A percentile compares a stretch with the other conserved stretches of the same genome.
Conservation (phyloP, 1,140 invertebrate genomes). For the Atta texana region DNA sequence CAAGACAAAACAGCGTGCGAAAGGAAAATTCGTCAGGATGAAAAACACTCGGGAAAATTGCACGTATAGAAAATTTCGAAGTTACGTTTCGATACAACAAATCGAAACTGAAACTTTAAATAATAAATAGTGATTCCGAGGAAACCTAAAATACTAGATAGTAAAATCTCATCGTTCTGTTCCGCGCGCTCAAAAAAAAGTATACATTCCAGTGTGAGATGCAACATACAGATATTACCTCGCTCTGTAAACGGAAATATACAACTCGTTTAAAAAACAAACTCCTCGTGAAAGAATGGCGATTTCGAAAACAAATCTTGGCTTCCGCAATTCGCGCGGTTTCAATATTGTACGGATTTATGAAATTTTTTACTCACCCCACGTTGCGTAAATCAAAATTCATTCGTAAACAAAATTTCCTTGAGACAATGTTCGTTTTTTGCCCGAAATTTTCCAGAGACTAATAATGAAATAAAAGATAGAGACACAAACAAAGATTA, state of each 20-base stretch:
- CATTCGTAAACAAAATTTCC: neutral
- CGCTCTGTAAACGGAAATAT: neutral
- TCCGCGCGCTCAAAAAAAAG: neutral
- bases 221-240: neutral
- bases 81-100: no score
- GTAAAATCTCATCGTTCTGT: neutral
- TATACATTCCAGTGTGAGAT: neutral
- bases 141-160: neutral
- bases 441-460: neutral
- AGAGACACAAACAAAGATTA: neutral
- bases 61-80: neutral
- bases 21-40: neutral
- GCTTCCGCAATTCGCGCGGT: neutral
- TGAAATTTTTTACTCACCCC: neutral
- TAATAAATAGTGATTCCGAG: neutral
- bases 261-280: slow-evolving; percentile 29
- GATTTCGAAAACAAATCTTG: neutral
- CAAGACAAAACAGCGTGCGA: neutral
- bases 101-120: neutral
- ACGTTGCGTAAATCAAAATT: neutral
- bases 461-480: neutral
- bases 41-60: neutral
- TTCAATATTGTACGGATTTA: neutral
- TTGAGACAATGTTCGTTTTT: neutral
- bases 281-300: neutral